Conservation (phyloP, 1,140 invertebrate genomes). For the Geopemphigus sp. region DNA sequence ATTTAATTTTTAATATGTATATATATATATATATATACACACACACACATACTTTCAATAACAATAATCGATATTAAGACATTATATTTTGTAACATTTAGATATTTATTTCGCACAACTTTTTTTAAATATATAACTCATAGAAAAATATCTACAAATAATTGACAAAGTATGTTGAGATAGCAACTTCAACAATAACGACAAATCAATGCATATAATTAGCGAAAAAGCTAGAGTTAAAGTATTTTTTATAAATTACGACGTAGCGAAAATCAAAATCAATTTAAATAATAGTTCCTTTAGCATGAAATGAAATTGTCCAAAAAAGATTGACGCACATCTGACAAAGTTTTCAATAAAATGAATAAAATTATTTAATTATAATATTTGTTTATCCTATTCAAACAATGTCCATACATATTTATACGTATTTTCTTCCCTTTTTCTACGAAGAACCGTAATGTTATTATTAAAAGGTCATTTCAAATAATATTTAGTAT, state of each 20-base stretch:
- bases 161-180: constrained; percentile 26
- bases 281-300: not conserved
- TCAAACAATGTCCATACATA: not conserved
- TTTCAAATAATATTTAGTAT: not conserved
- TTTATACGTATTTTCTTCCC: too few relatives aligned
- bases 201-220: not conserved
- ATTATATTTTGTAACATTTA: too few relatives aligned
- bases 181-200: constrained; percentile 11
- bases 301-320: not conserved
- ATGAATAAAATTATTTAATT: not conserved
- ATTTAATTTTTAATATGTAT: too few relatives aligned
- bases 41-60: too few relatives aligned
- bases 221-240: not conserved
- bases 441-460: not conserved
- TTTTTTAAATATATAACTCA: too few relatives aligned
- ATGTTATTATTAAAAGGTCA: not conserved
- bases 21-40: too few relatives aligned
- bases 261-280: not conserved
- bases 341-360: too few relatives aligned
- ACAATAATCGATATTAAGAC: too few relatives aligned
- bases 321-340: not conserved
- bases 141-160: too few relatives aligned
- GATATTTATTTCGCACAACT: too few relatives aligned
- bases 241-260: not conserved
- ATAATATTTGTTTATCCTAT: not conserved